phyloP scores from a whole-genome alignment of 2,888 invertebrate species.

The Nezara viridula region DNA sequence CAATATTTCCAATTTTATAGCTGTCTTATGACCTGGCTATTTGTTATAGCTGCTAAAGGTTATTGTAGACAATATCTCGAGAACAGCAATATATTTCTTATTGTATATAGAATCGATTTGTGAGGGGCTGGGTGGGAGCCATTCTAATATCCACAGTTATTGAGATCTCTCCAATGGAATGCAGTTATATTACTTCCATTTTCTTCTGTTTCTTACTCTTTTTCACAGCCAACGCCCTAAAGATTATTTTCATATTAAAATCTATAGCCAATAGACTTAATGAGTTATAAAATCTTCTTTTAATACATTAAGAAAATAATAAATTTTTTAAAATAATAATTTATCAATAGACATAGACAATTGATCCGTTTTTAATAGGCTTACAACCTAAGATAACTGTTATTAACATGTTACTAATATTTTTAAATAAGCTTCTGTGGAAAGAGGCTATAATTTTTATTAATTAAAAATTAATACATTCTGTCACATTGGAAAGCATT shows the following conservation, averaged over 20 bases:
- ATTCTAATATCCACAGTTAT: slow-evolving; percentile 43
- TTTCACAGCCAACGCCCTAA: not conserved
- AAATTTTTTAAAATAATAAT: no score
- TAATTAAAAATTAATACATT: no score
- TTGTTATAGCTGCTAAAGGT: not conserved
- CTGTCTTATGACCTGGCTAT: not conserved
- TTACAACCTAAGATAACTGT: no score
- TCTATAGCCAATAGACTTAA: not conserved
- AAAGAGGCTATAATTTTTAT: no score
- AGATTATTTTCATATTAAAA: not conserved
- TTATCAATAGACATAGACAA: no score
- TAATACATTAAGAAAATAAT: no score
- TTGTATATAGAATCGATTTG: slow-evolving; percentile 33
- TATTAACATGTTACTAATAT: no score
- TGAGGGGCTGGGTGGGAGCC: not conserved
- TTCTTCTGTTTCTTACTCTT: not conserved
- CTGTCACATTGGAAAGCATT: no score
- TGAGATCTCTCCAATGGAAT: slow-evolving; percentile 33
- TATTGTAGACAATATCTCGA: slow-evolving; percentile 7
- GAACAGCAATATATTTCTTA: slow-evolving; percentile 16
- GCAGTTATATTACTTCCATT: not conserved
- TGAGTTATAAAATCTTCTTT: no score
- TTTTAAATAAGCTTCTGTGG: no score
- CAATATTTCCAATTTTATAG: not conserved
- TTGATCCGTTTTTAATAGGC: no score